Conservation (phyloP, 1,140 invertebrate species). For the Solenopsis invicta region DNA sequence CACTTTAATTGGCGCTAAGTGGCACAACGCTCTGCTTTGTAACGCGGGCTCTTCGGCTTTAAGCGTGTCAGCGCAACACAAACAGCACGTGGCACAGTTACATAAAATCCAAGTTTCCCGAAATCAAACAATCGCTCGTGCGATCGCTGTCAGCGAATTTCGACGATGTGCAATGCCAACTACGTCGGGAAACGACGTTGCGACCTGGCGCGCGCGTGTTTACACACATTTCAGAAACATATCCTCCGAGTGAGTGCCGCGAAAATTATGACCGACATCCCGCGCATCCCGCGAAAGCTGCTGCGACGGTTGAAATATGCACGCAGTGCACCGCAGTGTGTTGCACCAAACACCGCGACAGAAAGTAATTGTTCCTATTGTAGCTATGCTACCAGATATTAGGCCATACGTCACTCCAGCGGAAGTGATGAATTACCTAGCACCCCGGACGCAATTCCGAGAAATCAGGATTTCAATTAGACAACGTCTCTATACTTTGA, state of each 20-base stretch:
- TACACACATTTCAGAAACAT: constrained; percentile 35
- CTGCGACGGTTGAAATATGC: constrained; percentile 66
- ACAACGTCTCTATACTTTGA: neutral
- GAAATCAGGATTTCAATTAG: constrained; percentile 35
- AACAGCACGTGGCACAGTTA: constrained; percentile 41
- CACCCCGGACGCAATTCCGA: constrained; percentile 17
- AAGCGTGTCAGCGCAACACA: neutral
- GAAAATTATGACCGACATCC: constrained; percentile 64
- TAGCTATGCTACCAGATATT: constrained; percentile 59
- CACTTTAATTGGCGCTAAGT: constrained; percentile 41
- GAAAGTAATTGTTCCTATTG: constrained; percentile 72
- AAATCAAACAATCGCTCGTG: constrained; percentile 48
- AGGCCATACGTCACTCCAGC: constrained; percentile 48
- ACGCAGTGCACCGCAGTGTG: constrained; percentile 30
- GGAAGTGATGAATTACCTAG: constrained; percentile 36
- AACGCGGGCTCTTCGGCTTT: constrained; percentile 23
- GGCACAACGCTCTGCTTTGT: constrained; percentile 5
- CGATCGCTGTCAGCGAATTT: constrained; percentile 11
- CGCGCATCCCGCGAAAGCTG: constrained; percentile 31
- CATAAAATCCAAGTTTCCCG: constrained; percentile 47
- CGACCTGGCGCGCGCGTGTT: neutral
- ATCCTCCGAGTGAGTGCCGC: neutral
- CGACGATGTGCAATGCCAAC: neutral
- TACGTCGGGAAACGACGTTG: neutral
- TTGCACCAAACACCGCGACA: constrained; percentile 27